Evolutionary conservation across 2,797 vertebrate genomes (phyloP), one percentile per base, ranked within the genome.

Genomic region (Alauda arvensis): DNA sequence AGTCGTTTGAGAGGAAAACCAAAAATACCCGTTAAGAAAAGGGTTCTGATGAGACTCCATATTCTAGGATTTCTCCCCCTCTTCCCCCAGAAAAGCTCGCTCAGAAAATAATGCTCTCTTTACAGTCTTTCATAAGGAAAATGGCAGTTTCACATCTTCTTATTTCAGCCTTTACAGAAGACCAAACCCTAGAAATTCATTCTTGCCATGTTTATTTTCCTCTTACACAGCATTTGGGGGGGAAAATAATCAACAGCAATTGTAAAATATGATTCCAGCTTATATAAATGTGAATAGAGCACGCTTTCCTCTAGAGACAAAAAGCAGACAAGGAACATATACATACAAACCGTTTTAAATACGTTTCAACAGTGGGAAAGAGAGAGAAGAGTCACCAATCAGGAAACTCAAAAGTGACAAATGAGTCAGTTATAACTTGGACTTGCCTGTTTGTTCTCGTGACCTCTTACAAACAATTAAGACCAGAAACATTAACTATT

Each of bases 1-100:
- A 90, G 83, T 93, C 88, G n/a, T 91, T 93, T 95, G 93, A 95
- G 95, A 96, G 94, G 91, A 94, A 94, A 96, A 96, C 55, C 92
- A 95, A 95, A 96, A 96, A 96, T 97, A 97, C 95, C 96, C 94
- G 93, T 96, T 96, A 96, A 96, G 88, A 94, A 95, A 95, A 97
- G 94, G 93, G 90, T 94, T 97, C 95, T 93, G 94, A 97, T 95
- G 95, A 96, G 94, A 88, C 90, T 91, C 90, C 55, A 59, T 81
- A 86, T 92, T 94, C 92, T 87, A 84, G 95, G 92, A 91, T 75
- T 96, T 94, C 92, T 95, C 90, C 85, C 84, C 76, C 69, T 77
- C 79, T 81, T 90, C 81, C 91, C 92, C 86, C 76, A 94, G 85
- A 93, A 96, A 95, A 92, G 90, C 93, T 95, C 85, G 92, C 93